Evolutionary conservation across 2,888 invertebrate genomes (phyloP).

Genomic region (Rhopalosiphum nymphaeae): DNA sequence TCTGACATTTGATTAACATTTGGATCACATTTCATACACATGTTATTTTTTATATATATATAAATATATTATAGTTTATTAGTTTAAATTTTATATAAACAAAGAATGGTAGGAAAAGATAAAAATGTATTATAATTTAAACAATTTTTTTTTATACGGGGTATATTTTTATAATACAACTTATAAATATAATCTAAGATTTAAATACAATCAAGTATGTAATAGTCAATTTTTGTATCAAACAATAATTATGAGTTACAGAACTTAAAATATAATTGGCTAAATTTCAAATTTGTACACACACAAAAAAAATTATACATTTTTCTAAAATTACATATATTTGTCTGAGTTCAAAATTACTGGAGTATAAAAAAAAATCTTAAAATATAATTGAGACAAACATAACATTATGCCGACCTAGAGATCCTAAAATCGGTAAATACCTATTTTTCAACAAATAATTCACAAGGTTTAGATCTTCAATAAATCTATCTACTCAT

Average conservation of each 20-base stretch:
- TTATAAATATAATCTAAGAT: constrained; percentile 45
- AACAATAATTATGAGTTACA: constrained; percentile 24
- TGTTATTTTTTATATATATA: neutral
- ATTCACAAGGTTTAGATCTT: constrained; percentile 32
- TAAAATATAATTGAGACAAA: constrained; percentile 63
- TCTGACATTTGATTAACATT: constrained; percentile 28
- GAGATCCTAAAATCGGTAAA: constrained; percentile 60
- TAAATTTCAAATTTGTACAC: constrained; percentile 35
- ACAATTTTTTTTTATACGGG: neutral
- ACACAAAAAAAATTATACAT: constrained; percentile 46
- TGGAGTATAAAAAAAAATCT: constrained; percentile 49
- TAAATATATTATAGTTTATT: neutral
- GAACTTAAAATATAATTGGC: constrained; percentile 33
- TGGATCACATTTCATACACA: neutral
- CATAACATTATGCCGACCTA: constrained; percentile 48
- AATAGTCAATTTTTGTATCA: constrained; percentile 29
- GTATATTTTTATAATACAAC: constrained; percentile 21
- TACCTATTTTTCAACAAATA: constrained; percentile 54
- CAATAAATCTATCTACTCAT: constrained; percentile 18
- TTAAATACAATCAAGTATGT: constrained; percentile 40
- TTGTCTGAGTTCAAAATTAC: constrained; percentile 37
- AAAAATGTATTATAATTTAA: constrained; percentile 32
- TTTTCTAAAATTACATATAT: constrained; percentile 52
- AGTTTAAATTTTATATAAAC: constrained; percentile 8
- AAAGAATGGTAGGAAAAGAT: constrained; percentile 9